These are phyloP conservation scores for Acanthiza pusilla DNA, from an alignment of 2,797 vertebrate species.

Conservation along the genomic window DNA sequence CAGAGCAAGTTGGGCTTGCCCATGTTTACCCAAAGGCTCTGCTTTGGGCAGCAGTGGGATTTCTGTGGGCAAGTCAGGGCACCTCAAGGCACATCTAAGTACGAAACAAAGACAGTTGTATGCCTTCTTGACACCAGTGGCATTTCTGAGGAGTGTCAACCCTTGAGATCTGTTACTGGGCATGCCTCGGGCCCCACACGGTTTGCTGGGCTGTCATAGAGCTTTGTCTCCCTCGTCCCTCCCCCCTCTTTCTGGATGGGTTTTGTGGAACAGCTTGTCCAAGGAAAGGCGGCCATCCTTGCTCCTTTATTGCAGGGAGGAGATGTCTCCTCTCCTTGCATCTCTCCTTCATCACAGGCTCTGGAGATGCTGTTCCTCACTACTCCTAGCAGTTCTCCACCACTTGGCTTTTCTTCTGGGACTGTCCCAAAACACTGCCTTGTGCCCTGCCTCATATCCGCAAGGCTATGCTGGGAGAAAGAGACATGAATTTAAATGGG, in stretches of 20 bases:
- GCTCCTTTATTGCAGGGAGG: background rate
- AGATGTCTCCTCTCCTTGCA: background rate
- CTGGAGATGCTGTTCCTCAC: background rate
- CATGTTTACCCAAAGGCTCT: background rate
- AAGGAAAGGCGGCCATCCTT: background rate
- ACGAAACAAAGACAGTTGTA: background rate
- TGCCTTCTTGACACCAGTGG: background rate
- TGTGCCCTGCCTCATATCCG: background rate
- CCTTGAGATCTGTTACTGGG: background rate
- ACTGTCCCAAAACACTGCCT: background rate
- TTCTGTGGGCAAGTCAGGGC: background rate
- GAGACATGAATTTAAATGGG: background rate
- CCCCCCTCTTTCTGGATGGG: background rate
- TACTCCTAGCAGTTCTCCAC: background rate
- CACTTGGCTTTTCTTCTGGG: background rate
- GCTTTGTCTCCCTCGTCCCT: background rate
- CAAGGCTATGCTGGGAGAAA: background rate
- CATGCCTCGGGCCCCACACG: accelerated
- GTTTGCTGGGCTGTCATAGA: background rate
- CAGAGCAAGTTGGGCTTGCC: background rate
- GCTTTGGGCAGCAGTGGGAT: background rate
- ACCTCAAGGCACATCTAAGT: background rate
- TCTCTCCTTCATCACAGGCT: background rate
- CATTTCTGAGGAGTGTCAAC: background rate
- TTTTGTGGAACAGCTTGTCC: background rate